These are phyloP conservation scores for Porites rus DNA, from an alignment of 92 coral and sea anemone genomes.

Conservation along the genomic window DNA sequence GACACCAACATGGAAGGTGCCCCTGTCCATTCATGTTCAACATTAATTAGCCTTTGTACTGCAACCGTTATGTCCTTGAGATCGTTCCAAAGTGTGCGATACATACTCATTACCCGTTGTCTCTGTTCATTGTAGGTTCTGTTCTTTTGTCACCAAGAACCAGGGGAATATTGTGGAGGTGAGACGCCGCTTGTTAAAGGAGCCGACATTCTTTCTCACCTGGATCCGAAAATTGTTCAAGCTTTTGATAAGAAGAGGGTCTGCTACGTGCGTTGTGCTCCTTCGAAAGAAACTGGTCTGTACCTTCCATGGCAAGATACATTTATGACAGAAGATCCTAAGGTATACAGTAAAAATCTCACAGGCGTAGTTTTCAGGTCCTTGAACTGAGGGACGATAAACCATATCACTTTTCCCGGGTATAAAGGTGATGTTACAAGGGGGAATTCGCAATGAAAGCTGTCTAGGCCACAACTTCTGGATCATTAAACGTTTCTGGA, in stretches of 20 bases:
- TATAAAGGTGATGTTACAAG: too few species aligned
- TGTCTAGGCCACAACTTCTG: too few species aligned
- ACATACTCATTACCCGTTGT: not conserved
- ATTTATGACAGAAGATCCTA: conserved; percentile 66
- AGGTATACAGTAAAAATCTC: conserved; percentile 31
- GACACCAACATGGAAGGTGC: too few species aligned
- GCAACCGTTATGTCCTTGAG: too few species aligned
- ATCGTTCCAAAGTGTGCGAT: too few species aligned
- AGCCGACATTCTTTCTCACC: conserved; percentile 40
- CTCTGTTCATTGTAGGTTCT: conserved; percentile 37
- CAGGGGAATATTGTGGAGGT: conserved; percentile 74
- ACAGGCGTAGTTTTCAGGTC: too few species aligned
- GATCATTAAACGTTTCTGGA: too few species aligned
- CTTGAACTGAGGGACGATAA: too few species aligned
- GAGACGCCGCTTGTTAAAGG: conserved; percentile 68
- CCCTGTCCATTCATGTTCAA: too few species aligned
- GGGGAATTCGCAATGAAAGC: too few species aligned
- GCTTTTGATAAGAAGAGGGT: conserved; percentile 61
- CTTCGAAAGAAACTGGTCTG: conserved; percentile 48
- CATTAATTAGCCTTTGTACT: too few species aligned
- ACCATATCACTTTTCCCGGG: too few species aligned
- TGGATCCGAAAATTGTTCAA: conserved; percentile 57
- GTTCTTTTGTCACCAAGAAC: conserved; percentile 70
- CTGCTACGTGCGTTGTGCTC: conserved; percentile 62
- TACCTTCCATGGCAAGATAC: conserved; percentile 78